phyloP scores from a whole-genome alignment of 2,888 invertebrate species.

The Pemphredon lugubris region DNA sequence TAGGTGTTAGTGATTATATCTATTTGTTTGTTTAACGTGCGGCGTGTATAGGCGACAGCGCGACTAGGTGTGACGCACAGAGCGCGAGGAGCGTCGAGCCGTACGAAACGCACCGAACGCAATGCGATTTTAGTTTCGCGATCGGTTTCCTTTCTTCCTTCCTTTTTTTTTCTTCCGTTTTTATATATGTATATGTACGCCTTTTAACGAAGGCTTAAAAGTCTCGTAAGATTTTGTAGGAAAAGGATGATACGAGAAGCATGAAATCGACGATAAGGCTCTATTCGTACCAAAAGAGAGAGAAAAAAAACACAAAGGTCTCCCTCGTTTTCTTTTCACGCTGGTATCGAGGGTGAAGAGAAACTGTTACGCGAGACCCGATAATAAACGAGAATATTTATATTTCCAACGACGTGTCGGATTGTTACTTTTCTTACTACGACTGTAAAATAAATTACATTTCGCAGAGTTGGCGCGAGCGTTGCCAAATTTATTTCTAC shows the following conservation, averaged over 20 bases:
- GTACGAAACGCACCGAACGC: not conserved
- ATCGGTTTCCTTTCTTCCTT: not conserved
- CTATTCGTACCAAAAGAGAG: constrained; percentile 15
- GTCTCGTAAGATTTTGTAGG: not conserved
- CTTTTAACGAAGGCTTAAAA: not conserved
- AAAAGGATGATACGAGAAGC: not conserved
- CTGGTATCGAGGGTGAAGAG: not conserved
- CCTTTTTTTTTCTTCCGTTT: not conserved
- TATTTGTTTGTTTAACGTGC: constrained; percentile 49
- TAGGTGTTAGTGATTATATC: constrained; percentile 62
- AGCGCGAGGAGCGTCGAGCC: not conserved
- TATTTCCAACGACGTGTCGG: constrained; percentile 34
- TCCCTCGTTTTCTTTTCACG: constrained; percentile 16
- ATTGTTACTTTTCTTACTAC: constrained; percentile 23
- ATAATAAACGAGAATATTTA: constrained; percentile 51
- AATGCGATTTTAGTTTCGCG: not conserved
- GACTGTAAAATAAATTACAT: constrained; percentile 2
- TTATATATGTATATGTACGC: not conserved
- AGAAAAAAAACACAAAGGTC: constrained; percentile 8
- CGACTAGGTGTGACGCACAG: too few species aligned
- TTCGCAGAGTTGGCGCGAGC: constrained; percentile 3
- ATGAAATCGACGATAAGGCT: constrained; percentile 14
- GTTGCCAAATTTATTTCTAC: not conserved
- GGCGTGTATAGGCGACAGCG: constrained; percentile 18
- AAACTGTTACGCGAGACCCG: constrained; percentile 38